Evolutionary conservation across 2,797 vertebrate genomes (phyloP).

Genomic region (Phrynocephalus guinanensis): DNA sequence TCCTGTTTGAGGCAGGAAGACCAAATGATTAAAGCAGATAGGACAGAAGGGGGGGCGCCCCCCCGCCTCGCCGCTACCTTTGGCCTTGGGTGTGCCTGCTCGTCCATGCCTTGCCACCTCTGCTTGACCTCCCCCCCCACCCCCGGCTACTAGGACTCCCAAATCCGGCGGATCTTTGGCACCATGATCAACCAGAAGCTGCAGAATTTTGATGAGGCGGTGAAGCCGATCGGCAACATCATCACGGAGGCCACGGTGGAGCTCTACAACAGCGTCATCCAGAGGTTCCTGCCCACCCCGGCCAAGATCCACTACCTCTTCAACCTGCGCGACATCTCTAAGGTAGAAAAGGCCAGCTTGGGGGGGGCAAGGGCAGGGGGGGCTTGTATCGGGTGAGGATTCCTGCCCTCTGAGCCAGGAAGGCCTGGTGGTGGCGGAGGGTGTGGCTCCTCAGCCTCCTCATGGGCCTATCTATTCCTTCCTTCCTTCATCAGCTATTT

Average conservation of each 20-base stretch:
- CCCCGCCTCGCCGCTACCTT: background rate
- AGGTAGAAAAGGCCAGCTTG: conserved; percentile 72
- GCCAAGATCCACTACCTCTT: conserved; percentile 93
- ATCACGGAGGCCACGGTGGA: conserved; percentile 88
- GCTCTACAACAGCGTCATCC: conserved; percentile 81
- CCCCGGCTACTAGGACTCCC: conserved; percentile 79
- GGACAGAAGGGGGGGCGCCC: no score
- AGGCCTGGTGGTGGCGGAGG: background rate
- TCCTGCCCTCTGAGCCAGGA: background rate
- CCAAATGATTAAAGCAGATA: no score
- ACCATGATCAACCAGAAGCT: conserved; percentile 91
- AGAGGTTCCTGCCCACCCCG: conserved; percentile 88
- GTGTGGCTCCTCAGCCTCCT: background rate
- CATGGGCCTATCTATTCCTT: no score
- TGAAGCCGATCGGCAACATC: conserved; percentile 86
- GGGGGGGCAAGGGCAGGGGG: background rate
- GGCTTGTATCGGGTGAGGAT: background rate
- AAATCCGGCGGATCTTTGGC: conserved; percentile 86
- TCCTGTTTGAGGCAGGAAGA: no score
- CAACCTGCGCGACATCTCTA: conserved; percentile 93
- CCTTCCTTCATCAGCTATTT: no score
- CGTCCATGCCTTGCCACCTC: no score
- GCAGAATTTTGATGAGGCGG: conserved; percentile 86
- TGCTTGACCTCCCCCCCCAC: no score
- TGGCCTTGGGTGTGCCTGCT: fast-evolving